These are phyloP conservation scores for Tolmerus cingulatus DNA, from an alignment of 2,888 invertebrate genomes.

Conservation along the genomic window DNA sequence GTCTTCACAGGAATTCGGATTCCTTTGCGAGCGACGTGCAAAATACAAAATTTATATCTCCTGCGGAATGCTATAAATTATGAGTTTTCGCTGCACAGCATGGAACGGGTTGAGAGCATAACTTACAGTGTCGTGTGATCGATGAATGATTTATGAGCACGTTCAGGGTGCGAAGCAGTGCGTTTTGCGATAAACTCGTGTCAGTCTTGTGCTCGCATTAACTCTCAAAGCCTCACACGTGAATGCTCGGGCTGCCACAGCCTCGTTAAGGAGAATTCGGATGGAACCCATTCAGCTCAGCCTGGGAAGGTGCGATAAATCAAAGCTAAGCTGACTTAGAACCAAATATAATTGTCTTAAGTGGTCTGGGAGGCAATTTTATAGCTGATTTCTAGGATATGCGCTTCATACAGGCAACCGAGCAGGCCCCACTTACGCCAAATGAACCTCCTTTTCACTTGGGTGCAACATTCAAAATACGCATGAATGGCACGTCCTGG, in stretches of 20 bases:
- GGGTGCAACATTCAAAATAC: background rate
- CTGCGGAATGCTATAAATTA: background rate
- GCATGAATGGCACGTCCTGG: background rate
- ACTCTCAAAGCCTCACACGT: background rate
- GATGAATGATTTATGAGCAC: background rate
- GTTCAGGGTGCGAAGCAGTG: background rate
- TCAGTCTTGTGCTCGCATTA: background rate
- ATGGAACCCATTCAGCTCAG: background rate
- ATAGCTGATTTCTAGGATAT: background rate
- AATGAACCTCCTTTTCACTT: background rate
- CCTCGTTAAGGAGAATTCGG: background rate
- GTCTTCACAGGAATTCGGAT: background rate
- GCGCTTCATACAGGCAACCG: background rate
- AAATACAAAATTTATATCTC: background rate
- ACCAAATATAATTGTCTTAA: background rate
- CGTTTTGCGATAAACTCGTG: background rate
- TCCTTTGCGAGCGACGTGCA: background rate
- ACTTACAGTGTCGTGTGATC: background rate
- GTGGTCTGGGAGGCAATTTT: background rate
- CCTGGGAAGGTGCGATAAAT: background rate
- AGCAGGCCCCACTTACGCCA: background rate
- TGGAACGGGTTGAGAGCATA: background rate
- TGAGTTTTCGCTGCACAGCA: background rate
- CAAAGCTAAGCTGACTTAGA: background rate
- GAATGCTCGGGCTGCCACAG: background rate